Conservation (phyloP, 2,113 vertebrate genomes). For the Podocnemis expansa region DNA sequence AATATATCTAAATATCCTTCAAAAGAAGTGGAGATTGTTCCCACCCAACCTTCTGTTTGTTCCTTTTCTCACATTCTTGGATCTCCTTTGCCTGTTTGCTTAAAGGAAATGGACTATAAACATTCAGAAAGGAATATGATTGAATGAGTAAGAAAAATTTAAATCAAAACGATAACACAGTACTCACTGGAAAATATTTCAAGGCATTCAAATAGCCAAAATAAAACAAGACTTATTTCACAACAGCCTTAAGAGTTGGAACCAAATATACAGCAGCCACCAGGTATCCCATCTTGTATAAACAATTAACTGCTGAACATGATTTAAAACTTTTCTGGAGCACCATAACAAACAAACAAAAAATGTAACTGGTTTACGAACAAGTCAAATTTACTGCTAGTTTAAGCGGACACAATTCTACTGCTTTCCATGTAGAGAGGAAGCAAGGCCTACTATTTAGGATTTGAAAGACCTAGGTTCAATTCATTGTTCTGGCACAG, state of each 20-base stretch:
- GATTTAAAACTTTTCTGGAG: not conserved
- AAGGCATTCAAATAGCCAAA: fast-evolving
- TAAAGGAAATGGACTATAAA: not conserved
- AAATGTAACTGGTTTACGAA: not conserved
- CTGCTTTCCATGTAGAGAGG: not conserved
- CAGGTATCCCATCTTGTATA: not conserved
- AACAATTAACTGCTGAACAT: not conserved
- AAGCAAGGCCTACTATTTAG: no score
- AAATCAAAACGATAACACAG: not conserved
- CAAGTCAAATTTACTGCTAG: not conserved
- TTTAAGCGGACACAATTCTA: not conserved
- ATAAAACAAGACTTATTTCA: not conserved
- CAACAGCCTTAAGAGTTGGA: not conserved
- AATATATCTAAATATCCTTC: not conserved
- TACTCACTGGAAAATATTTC: not conserved
- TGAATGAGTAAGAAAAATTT: not conserved
- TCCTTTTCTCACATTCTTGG: not conserved
- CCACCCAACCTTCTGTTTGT: not conserved
- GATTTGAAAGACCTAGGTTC: not conserved
- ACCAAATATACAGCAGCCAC: not conserved
- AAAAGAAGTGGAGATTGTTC: not conserved
- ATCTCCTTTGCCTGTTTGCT: not conserved
- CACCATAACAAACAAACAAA: fast-evolving
- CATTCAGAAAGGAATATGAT: not conserved
- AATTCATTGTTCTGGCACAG: not conserved